Percentiles rank a stretch among this genome's conserved stretches.
phyloP scores from a whole-genome alignment of 2,888 invertebrate species.

The Eupithecia abbreviata region DNA sequence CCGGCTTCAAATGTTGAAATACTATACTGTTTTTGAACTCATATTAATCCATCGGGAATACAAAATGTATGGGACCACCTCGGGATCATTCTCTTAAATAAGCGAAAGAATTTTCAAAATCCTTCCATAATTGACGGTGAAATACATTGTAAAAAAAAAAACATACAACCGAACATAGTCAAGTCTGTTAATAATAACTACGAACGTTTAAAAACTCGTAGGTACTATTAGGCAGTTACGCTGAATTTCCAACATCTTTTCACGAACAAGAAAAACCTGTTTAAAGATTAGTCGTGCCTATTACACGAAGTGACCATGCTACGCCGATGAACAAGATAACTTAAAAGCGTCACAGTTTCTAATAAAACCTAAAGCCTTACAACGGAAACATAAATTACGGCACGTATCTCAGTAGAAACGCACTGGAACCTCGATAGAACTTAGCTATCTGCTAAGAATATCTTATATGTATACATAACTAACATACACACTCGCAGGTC shows the following conservation, averaged over 20 bases:
- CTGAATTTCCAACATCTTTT: not conserved
- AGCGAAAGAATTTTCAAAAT: too few species aligned
- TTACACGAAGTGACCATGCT: not conserved
- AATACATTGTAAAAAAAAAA: too few species aligned
- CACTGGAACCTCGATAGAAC: not conserved
- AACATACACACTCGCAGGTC: too few species aligned
- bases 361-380: not conserved
- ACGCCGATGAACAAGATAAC: not conserved
- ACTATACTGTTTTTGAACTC: too few species aligned
- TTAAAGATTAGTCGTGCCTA: constrained; percentile 3
- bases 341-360: not conserved
- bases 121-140: too few species aligned
- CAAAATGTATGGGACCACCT: too few species aligned
- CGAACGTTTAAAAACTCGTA: not conserved
- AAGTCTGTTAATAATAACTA: not conserved
- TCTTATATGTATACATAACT: too few species aligned
- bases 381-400: not conserved
- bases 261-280: not conserved
- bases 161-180: not conserved
- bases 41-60: too few species aligned
- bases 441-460: not conserved
- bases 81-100: too few species aligned
- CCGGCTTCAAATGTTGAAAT: too few species aligned
- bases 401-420: not conserved
- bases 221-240: not conserved